Evolutionary conservation across 2,888 invertebrate species (phyloP).

Genomic region (Ormyrus pomaceus): DNA sequence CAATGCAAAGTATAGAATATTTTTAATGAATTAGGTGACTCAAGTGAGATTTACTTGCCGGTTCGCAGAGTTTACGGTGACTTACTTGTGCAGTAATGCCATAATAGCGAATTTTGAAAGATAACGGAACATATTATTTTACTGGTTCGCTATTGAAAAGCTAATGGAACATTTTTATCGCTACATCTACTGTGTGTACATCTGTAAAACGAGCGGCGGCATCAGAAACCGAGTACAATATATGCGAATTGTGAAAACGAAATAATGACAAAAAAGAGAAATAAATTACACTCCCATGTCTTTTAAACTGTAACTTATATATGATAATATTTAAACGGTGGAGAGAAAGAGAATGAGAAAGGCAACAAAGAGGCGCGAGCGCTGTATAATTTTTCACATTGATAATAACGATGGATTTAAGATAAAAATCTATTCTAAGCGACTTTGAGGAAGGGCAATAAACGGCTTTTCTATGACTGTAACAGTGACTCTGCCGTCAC

Average conservation of each 20-base stretch:
- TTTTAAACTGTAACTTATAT: conserved; percentile 33
- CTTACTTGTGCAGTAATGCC: conserved; percentile 30
- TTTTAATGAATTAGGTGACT: conserved; percentile 42
- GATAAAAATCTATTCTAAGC: conserved; percentile 42
- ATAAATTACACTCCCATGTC: conserved; percentile 42
- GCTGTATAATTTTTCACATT: conserved; percentile 57
- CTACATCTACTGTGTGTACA: conserved; percentile 44
- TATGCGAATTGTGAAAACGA: conserved; percentile 28
- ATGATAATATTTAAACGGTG: conserved; percentile 24
- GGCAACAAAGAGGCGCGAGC: conserved; percentile 50
- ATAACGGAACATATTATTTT: conserved; percentile 39
- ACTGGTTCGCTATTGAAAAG: conserved; percentile 38
- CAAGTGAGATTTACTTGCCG: conserved; percentile 30
- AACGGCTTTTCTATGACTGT: conserved; percentile 47
- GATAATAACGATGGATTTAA: conserved; percentile 38
- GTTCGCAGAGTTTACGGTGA: conserved; percentile 37
- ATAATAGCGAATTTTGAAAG: conserved; percentile 28
- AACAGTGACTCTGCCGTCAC: conserved; percentile 55
- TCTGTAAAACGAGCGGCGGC: conserved; percentile 51
- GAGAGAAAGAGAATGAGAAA: conserved; percentile 12
- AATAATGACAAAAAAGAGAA: conserved; percentile 1
- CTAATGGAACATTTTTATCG: conserved; percentile 33
- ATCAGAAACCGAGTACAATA: conserved; percentile 54
- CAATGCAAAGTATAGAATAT: conserved; percentile 39
- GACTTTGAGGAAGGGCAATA: conserved; percentile 21